phyloP scores from a whole-genome alignment of 2,113 vertebrate genomes.

The Syngnathoides biaculeatus region DNA sequence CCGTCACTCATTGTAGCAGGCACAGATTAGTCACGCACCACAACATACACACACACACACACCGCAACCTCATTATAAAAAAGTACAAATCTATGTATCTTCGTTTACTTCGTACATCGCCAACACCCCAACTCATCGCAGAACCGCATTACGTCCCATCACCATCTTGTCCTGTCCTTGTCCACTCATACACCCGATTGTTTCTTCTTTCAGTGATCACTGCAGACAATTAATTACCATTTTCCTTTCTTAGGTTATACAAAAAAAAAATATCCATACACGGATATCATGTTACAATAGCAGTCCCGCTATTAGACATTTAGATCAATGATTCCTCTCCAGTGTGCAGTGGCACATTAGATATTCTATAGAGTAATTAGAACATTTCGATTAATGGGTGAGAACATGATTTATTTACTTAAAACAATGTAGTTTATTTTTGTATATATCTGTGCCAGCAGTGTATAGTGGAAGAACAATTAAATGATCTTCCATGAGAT shows the following conservation, averaged over 20 bases:
- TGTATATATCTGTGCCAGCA: neutral
- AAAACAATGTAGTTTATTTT: neutral
- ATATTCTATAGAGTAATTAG: neutral
- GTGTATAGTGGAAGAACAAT: neutral
- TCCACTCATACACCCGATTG: neutral
- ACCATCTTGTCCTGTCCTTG: slow-evolving; percentile 17
- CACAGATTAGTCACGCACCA: slow-evolving; percentile 60
- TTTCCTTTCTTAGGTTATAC: neutral
- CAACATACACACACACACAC: slow-evolving; percentile 34
- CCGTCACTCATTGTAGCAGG: slow-evolving; percentile 53
- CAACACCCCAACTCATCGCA: slow-evolving; percentile 17
- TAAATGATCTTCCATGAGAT: neutral
- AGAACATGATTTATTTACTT: neutral
- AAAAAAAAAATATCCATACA: neutral
- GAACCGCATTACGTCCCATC: slow-evolving; percentile 46
- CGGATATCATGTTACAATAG: neutral
- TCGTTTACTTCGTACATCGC: neutral
- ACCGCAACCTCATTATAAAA: slow-evolving; percentile 31
- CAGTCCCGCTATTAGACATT: neutral
- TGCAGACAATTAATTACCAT: slow-evolving; percentile 10
- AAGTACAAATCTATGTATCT: slow-evolving; percentile 32
- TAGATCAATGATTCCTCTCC: neutral
- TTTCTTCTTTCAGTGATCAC: slow-evolving; percentile 33
- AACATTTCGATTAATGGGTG: neutral
- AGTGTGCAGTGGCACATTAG: too few species aligned